phyloP scores from a whole-genome alignment of 2,888 invertebrate species.

The Melanotus villosus region DNA sequence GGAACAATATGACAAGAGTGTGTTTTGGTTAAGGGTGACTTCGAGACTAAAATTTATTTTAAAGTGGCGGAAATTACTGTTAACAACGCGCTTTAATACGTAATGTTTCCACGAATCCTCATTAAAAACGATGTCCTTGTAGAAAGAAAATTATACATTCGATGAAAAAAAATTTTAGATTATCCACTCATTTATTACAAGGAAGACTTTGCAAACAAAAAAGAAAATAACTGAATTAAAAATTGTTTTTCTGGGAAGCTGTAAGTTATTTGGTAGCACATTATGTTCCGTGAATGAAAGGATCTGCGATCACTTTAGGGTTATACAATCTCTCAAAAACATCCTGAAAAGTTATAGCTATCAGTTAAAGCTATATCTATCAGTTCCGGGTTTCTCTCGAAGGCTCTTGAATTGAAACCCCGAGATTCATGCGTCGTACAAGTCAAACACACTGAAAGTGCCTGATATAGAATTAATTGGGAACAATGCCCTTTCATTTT shows the following conservation, averaged over 20 bases:
- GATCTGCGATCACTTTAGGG: constrained; percentile 35
- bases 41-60: constrained; percentile 32
- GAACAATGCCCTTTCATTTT: constrained; percentile 39
- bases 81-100: neutral
- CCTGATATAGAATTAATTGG: constrained; percentile 51
- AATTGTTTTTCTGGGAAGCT: neutral
- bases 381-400: constrained; percentile 44
- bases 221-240: neutral
- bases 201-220: too few species aligned
- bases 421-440: constrained; percentile 58
- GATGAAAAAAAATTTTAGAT: too few species aligned
- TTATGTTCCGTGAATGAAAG: constrained; percentile 19
- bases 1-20: constrained; percentile 45
- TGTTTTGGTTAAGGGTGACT: constrained; percentile 35
- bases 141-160: too few species aligned
- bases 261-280: constrained; percentile 24
- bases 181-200: too few species aligned
- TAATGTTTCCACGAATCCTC: too few species aligned
- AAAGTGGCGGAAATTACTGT: constrained; percentile 22
- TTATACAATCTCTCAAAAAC: constrained; percentile 41
- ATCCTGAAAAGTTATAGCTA: constrained; percentile 42
- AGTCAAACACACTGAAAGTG: constrained; percentile 54
- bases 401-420: constrained; percentile 54
- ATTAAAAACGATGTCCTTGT: too few species aligned
- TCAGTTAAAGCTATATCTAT: constrained; percentile 43